Conservation (phyloP, 2,113 vertebrate genomes). For the Chamaea fasciata region DNA sequence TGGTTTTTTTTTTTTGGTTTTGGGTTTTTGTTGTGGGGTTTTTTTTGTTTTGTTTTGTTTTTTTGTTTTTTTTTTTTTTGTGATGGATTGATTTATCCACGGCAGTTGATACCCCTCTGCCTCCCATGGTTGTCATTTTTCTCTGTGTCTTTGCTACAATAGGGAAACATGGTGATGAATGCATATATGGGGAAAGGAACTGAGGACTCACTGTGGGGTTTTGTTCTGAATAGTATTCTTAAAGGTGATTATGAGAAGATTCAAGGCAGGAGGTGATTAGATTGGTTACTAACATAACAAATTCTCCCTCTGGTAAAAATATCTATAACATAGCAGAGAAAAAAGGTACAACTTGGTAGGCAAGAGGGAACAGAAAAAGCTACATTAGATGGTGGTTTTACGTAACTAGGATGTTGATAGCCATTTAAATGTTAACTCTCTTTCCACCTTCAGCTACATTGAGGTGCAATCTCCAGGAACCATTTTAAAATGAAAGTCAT, state of each 20-base stretch:
- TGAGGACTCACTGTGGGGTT: background rate
- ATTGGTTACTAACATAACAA: background rate
- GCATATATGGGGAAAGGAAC: background rate
- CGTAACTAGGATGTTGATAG: background rate
- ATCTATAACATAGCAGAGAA: background rate
- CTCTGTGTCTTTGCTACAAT: background rate
- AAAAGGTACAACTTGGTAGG: background rate
- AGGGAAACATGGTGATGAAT: background rate
- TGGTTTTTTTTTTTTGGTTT: background rate
- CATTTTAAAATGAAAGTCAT: background rate
- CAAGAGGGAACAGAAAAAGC: background rate
- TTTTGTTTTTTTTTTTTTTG: conserved; percentile 46
- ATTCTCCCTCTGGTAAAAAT: background rate
- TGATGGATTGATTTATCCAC: conserved; percentile 89
- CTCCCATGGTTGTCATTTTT: conserved; percentile 69
- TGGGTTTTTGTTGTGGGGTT: background rate
- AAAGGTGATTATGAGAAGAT: background rate
- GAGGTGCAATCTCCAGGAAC: background rate
- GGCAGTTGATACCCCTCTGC: conserved; percentile 70
- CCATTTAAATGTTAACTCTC: background rate
- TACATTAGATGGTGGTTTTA: background rate
- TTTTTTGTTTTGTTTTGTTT: background rate
- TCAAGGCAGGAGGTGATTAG: background rate
- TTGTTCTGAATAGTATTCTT: background rate
- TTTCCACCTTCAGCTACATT: background rate